Evolutionary conservation across 2,797 vertebrate species (phyloP).

Genomic region (Cryptoblepharus egeriae): DNA sequence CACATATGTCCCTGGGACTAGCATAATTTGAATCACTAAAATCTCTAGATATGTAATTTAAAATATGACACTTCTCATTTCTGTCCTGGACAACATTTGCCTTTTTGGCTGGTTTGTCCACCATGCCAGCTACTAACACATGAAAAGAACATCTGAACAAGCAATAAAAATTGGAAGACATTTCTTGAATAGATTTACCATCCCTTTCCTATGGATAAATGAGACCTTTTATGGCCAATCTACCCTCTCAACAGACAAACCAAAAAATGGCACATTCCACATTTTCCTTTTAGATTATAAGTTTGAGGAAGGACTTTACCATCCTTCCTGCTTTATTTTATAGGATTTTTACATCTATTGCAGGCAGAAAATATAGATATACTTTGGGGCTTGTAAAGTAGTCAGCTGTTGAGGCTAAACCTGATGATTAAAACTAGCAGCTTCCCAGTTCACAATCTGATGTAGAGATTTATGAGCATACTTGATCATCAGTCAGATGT

Average conservation of each 20-base stretch:
- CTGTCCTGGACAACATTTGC: neutral
- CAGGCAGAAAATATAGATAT: conserved; percentile 14
- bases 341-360: conserved; percentile 17
- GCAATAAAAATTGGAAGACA: neutral
- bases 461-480: conserved; percentile 18
- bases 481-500: conserved; percentile 13
- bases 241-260: fast-evolving
- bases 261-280: fast-evolving
- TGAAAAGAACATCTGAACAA: neutral
- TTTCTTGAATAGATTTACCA: neutral
- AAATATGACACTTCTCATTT: neutral
- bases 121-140: neutral
- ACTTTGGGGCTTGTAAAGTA: conserved; percentile 21
- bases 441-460: neutral
- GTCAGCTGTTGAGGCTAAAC: conserved; percentile 41
- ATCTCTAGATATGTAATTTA: neutral
- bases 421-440: conserved; percentile 21
- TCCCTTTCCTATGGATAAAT: neutral
- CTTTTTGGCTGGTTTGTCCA: neutral
- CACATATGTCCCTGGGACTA: too few relatives aligned
- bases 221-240: neutral
- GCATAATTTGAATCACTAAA: neutral
- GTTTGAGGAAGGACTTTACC: conserved; percentile 22
- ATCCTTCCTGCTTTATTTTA: conserved; percentile 10
- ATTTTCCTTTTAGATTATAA: neutral